A percentile compares a stretch with the other conserved stretches of the same genome.
These are phyloP conservation scores for Kuschelorhynchus macadamiae DNA, from an alignment of 2,888 invertebrate genomes.

Conservation along the genomic window DNA sequence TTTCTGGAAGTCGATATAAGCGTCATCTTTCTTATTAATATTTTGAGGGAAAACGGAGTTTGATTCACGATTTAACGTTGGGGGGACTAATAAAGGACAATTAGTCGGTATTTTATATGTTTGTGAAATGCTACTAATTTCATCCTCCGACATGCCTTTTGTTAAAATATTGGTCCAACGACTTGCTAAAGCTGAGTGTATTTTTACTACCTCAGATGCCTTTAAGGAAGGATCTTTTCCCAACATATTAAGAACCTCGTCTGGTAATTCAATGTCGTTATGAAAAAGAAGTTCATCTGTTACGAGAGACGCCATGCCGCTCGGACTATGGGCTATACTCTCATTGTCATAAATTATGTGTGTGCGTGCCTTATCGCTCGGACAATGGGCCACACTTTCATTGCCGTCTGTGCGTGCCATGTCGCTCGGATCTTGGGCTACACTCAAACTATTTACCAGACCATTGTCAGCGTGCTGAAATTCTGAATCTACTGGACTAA, in stretches of 20 bases:
- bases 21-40: neutral
- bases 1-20: neutral
- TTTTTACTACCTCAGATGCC: neutral
- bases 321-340: no score
- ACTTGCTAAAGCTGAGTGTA: neutral
- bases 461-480: no score
- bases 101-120: conserved; percentile 2
- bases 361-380: no score
- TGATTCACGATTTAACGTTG: conserved; percentile 3
- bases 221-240: no score
- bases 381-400: no score
- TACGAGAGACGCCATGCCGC: no score
- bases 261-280: conserved; percentile 37
- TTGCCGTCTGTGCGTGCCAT: no score
- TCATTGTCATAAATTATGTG: no score
- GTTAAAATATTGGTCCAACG: conserved; percentile 3
- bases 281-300: no score
- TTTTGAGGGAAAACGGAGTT: conserved; percentile 1
- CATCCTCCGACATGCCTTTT: neutral
- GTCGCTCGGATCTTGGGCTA: no score
- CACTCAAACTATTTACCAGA: no score
- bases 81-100: conserved; percentile 6
- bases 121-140: neutral
- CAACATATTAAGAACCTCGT: conserved; percentile 8
- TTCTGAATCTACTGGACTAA: no score